phyloP scores from a whole-genome alignment of 2,888 invertebrate species.

The Gisinianus flammeolus region DNA sequence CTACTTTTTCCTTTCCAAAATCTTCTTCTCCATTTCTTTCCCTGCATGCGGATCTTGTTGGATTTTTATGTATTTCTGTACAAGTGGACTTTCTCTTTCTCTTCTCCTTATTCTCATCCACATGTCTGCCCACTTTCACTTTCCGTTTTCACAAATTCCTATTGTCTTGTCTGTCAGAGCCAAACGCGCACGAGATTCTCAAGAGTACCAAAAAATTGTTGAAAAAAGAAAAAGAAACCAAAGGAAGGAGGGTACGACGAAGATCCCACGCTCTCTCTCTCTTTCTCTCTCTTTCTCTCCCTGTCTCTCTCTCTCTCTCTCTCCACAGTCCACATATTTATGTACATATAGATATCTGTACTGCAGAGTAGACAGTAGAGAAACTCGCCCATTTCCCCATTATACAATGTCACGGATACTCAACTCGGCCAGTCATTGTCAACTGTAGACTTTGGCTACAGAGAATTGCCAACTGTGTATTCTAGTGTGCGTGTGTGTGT shows the following conservation, averaged over 20 bases:
- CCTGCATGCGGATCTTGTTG: not conserved
- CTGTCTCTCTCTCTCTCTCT: not conserved
- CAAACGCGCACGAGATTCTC: constrained; percentile 14
- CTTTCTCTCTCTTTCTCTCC: not conserved
- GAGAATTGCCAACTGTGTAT: not conserved
- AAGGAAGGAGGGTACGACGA: not conserved
- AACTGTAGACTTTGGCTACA: too few species aligned
- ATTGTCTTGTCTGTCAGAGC: constrained; percentile 35
- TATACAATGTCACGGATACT: too few species aligned
- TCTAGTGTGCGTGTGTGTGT: not conserved
- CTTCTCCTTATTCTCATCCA: not conserved
- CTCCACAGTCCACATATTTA: too few species aligned
- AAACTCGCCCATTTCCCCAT: too few species aligned
- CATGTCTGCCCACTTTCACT: constrained; percentile 36
- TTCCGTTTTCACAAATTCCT: constrained; percentile 23
- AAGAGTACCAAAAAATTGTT: constrained; percentile 4
- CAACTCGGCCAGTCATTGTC: not conserved
- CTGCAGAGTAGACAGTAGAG: too few species aligned
- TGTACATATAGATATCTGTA: too few species aligned
- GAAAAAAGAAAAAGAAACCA: not conserved
- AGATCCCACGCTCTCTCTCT: not conserved
- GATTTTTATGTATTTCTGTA: not conserved
- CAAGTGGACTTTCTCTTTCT: constrained; percentile 24
- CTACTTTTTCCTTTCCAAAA: not conserved
- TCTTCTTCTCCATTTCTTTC: constrained; percentile 12